Percentiles rank a stretch among this genome's conserved stretches.
These are phyloP conservation scores for Brachionus asplanchnoidis DNA, from an alignment of 1,140 invertebrate genomes.

Conservation along the genomic window DNA sequence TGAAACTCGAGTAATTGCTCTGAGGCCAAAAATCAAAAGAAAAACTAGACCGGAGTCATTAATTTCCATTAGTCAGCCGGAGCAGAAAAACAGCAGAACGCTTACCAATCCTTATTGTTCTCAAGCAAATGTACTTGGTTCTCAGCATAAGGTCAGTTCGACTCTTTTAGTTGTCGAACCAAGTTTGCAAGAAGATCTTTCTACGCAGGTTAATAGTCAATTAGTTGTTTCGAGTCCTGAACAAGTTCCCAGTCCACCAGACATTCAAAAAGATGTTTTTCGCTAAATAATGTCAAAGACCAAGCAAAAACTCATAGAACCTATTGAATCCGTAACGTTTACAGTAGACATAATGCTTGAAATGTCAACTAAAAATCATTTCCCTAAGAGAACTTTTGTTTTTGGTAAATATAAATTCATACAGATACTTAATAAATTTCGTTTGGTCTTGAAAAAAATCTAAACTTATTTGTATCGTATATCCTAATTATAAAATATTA, in stretches of 20 bases:
- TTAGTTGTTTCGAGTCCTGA: not conserved
- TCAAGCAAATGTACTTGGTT: too few relatives aligned
- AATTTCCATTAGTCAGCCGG: not conserved
- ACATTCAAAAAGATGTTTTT: not conserved
- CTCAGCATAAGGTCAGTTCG: too few relatives aligned
- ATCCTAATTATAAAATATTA: not conserved
- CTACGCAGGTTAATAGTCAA: too few relatives aligned
- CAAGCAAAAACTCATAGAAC: not conserved
- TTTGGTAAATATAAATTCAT: not conserved
- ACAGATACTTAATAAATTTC: not conserved
- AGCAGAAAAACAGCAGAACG: not conserved
- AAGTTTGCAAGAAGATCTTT: too few relatives aligned
- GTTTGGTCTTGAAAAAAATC: not conserved
- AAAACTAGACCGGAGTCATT: not conserved
- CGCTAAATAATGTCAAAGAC: not conserved
- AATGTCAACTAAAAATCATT: not conserved
- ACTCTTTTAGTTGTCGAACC: too few relatives aligned
- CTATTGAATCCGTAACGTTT: not conserved
- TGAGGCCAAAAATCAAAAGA: not conserved
- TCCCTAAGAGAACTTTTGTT: not conserved
- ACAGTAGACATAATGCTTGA: not conserved
- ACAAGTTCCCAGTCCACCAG: not conserved
- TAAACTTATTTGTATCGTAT: not conserved
- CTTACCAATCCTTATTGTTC: not conserved
- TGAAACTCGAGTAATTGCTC: not conserved